Conservation (phyloP, 2,113 vertebrate species). For the Caloenas nicobarica region DNA sequence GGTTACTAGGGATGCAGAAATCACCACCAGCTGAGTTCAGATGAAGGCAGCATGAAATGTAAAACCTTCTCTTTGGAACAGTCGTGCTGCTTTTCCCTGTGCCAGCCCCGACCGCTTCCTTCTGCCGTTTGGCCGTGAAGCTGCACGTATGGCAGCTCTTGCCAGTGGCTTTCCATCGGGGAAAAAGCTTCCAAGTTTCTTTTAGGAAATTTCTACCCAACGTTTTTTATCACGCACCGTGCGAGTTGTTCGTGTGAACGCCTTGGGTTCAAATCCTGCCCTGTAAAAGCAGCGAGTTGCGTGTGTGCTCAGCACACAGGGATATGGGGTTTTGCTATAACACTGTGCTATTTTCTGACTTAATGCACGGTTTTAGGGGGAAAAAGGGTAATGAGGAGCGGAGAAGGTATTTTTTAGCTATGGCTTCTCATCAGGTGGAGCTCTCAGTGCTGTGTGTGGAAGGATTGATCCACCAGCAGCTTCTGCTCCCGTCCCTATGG, state of each 20-base stretch:
- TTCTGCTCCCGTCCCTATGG: neutral
- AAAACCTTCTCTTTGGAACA: neutral
- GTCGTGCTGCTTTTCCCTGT: neutral
- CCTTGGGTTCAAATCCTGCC: neutral
- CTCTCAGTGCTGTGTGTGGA: neutral
- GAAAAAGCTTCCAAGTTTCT: neutral
- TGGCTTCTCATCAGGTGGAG: neutral
- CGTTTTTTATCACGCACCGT: neutral
- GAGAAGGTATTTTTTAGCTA: neutral
- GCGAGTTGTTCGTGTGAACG: neutral
- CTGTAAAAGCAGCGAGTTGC: rapidly evolving
- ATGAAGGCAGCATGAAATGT: neutral
- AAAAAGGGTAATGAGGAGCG: no score
- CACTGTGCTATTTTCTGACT: rapidly evolving
- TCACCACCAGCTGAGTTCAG: neutral
- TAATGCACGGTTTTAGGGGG: neutral
- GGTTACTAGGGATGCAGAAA: slow-evolving; percentile 33
- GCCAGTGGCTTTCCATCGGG: neutral
- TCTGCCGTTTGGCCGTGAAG: neutral
- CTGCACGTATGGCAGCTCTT: neutral
- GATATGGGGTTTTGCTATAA: rapidly evolving
- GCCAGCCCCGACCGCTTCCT: neutral
- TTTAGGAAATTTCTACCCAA: neutral
- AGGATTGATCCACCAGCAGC: neutral
- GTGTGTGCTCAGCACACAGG: rapidly evolving